Evolutionary conservation across 2,888 invertebrate genomes (phyloP).

Genomic region (Volucella zonaria): DNA sequence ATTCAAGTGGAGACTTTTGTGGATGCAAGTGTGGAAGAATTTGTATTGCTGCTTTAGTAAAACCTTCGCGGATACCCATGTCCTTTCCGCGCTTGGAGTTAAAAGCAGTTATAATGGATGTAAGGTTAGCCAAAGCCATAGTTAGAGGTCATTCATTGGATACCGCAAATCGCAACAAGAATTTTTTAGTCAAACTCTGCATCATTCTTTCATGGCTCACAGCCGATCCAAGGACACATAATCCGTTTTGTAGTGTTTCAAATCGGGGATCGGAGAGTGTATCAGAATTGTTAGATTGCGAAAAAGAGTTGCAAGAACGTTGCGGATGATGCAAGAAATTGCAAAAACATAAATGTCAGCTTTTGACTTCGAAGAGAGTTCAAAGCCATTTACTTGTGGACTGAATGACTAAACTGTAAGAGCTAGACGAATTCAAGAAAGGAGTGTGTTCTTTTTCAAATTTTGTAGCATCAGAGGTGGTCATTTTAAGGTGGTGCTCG

Average conservation of each 20-base stretch:
- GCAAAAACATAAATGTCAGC: not conserved
- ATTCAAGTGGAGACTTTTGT: too few species aligned
- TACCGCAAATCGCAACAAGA: not conserved
- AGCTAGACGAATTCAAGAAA: too few species aligned
- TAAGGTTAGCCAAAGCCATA: constrained; percentile 49
- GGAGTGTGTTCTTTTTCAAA: too few species aligned
- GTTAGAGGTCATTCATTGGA: not conserved
- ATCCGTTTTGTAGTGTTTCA: constrained; percentile 73
- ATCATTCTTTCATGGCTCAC: not conserved
- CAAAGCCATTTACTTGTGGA: too few species aligned
- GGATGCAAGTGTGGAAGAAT: constrained; percentile 38
- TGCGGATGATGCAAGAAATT: too few species aligned
- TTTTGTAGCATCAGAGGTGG: too few species aligned
- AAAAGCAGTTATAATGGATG: constrained; percentile 53
- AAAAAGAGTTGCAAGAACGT: too few species aligned
- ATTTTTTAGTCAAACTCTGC: constrained; percentile 60
- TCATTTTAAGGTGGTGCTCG: too few species aligned
- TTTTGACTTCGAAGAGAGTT: not conserved
- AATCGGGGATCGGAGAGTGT: constrained; percentile 61
- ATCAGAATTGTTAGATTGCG: too few species aligned
- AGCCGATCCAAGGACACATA: constrained; percentile 24
- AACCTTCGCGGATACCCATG: constrained; percentile 71
- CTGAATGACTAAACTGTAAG: too few species aligned
- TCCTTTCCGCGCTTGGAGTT: constrained; percentile 75
- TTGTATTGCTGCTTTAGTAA: constrained; percentile 19